Percentiles rank a stretch among this genome's conserved stretches.
Conservation (phyloP, 2,113 vertebrate genomes). For the Prionailurus bengalensis region DNA sequence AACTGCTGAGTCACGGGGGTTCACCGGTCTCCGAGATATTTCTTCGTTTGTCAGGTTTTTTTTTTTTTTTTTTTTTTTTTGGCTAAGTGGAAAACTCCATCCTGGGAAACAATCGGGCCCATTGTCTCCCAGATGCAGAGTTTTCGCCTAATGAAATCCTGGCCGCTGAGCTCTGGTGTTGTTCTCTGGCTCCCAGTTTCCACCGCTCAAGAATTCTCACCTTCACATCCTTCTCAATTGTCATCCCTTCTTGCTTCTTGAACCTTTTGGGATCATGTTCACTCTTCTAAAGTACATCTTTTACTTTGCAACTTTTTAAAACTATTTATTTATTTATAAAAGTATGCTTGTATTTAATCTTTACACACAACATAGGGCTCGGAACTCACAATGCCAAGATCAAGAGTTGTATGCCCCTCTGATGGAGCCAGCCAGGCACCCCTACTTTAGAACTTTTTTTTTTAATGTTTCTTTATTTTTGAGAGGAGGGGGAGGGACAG, state of each 20-base stretch:
- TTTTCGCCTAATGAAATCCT: conserved; percentile 94
- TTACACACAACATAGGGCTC: not conserved
- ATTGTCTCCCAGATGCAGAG: conserved; percentile 93
- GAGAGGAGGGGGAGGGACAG: too few relatives aligned
- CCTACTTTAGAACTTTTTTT: not conserved
- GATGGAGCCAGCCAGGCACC: not conserved
- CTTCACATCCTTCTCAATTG: conserved; percentile 92
- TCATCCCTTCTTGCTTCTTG: conserved; percentile 72
- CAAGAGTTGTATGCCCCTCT: not conserved
- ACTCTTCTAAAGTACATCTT: not conserved
- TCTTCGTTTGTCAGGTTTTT: not conserved
- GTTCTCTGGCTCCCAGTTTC: conserved; percentile 95
- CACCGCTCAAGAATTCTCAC: conserved; percentile 93
- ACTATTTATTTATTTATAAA: not conserved
- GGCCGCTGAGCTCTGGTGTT: conserved; percentile 89
- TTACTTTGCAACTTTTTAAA: not conserved
- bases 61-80: not conserved
- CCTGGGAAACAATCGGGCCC: conserved; percentile 86
- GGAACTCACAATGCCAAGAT: not conserved
- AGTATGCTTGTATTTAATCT: not conserved
- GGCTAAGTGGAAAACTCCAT: conserved; percentile 22
- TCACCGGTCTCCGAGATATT: not conserved
- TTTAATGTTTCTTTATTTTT: too few relatives aligned
- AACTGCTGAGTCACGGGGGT: not conserved
- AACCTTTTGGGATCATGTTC: not conserved